A percentile compares a stretch with the other conserved stretches of the same genome.
Conservation (phyloP, 2,113 vertebrate genomes). For the Haemorhous mexicanus region DNA sequence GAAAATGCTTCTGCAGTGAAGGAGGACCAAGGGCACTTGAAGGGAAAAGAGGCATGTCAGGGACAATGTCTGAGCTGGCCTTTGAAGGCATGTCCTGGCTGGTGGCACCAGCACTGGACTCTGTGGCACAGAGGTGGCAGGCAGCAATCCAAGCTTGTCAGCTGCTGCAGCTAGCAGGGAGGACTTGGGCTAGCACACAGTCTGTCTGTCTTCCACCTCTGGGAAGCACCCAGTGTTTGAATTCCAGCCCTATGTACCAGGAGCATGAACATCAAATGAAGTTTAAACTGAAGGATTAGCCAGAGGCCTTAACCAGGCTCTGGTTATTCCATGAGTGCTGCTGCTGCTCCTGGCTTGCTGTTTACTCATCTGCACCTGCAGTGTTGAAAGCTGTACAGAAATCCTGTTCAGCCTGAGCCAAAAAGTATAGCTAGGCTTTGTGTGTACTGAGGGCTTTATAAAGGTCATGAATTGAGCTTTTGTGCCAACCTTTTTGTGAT, state of each 20-base stretch:
- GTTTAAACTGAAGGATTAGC: neutral
- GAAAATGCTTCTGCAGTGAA: neutral
- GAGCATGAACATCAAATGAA: neutral
- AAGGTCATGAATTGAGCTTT: neutral
- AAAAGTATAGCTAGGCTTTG: neutral
- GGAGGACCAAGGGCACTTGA: neutral
- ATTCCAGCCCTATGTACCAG: neutral
- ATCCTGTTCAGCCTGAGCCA: neutral
- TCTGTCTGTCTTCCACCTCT: neutral
- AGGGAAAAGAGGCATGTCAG: neutral
- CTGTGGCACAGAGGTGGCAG: neutral
- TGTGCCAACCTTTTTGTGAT: neutral
- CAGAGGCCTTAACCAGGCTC: neutral
- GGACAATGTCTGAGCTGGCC: neutral
- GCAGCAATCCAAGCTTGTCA: neutral
- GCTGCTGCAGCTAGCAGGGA: neutral
- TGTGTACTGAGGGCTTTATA: neutral
- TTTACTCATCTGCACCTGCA: neutral
- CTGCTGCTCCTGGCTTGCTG: neutral
- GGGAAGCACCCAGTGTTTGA: neutral
- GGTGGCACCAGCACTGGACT: accelerated
- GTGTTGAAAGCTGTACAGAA: neutral
- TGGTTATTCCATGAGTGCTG: neutral
- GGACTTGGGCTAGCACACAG: neutral
- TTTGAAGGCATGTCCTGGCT: neutral